A percentile compares a stretch with the other conserved stretches of the same genome.
Conservation (phyloP, 1,140 invertebrate genomes). For the Gryon sp. region DNA sequence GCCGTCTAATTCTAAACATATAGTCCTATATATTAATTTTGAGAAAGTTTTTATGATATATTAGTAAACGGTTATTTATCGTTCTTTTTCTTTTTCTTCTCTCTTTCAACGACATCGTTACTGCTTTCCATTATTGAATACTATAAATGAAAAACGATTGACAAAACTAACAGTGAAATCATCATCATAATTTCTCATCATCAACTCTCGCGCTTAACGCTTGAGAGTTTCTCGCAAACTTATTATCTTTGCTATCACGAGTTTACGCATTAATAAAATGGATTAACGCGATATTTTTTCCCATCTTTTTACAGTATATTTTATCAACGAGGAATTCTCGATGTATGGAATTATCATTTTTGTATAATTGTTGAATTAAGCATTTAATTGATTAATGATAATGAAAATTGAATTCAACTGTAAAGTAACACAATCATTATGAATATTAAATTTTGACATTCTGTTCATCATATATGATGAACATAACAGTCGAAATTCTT, state of each 20-base stretch:
- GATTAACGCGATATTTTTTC: conserved; percentile 11
- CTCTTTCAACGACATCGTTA: not conserved
- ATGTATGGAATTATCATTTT: no score
- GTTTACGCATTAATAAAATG: conserved; percentile 21
- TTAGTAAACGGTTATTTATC: conserved; percentile 33
- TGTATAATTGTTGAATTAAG: not conserved
- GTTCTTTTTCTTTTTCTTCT: no score
- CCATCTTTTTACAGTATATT: not conserved
- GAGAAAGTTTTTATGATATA: conserved; percentile 57
- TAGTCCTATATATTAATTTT: conserved; percentile 49
- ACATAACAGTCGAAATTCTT: no score
- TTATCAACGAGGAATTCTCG: not conserved
- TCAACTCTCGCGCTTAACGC: not conserved
- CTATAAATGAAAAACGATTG: conserved; percentile 10
- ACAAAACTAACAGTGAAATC: conserved; percentile 13
- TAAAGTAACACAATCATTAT: no score
- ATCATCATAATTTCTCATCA: not conserved
- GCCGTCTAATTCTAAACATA: conserved; percentile 27
- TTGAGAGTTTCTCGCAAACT: conserved; percentile 4
- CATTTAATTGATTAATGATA: no score
- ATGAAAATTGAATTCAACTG: no score
- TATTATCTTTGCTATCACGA: conserved; percentile 23
- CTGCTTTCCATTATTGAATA: conserved; percentile 24
- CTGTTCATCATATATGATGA: no score
- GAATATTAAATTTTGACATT: no score